A percentile compares a stretch with the other conserved stretches of the same genome.
Conservation (phyloP, 2,888 invertebrate genomes). For the Parascotia fuliginaria region DNA sequence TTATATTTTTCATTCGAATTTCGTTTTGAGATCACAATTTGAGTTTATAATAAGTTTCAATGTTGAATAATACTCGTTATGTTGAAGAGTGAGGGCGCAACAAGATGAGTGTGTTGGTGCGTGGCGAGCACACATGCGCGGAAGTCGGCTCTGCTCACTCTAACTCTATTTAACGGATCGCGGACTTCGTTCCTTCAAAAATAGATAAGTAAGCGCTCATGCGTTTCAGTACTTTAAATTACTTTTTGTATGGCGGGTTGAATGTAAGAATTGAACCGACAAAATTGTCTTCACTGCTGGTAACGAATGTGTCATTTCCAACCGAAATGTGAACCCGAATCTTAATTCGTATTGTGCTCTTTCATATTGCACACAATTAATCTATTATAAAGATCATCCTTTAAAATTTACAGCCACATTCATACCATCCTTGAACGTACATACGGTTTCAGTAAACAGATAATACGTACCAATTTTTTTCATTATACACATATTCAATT, state of each 20-base stretch:
- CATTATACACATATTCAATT: too few relatives aligned
- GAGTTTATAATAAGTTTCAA: slow-evolving; percentile 38
- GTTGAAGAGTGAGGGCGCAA: slow-evolving; percentile 53
- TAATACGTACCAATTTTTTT: too few relatives aligned
- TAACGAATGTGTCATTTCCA: slow-evolving; percentile 80
- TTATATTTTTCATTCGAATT: background rate
- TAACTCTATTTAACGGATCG: slow-evolving; percentile 81
- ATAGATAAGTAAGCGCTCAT: slow-evolving; percentile 76
- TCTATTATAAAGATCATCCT: slow-evolving; percentile 14
- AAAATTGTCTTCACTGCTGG: slow-evolving; percentile 72
- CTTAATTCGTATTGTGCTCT: slow-evolving; percentile 62
- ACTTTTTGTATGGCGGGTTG: slow-evolving; percentile 79
- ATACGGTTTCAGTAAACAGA: too few relatives aligned
- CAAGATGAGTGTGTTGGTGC: slow-evolving; percentile 69
- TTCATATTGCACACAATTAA: slow-evolving; percentile 43
- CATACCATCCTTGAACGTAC: too few relatives aligned
- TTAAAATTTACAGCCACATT: too few relatives aligned
- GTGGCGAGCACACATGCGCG: slow-evolving; percentile 74
- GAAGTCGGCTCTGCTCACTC: slow-evolving; percentile 75
- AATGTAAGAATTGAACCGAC: slow-evolving; percentile 79
- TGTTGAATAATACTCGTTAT: slow-evolving; percentile 55
- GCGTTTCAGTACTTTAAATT: slow-evolving; percentile 78
- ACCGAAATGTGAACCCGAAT: slow-evolving; percentile 66
- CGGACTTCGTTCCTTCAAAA: slow-evolving; percentile 74
- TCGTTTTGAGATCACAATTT: slow-evolving; percentile 16